Evolutionary conservation across 2,113 vertebrate genomes (phyloP).

Genomic region (Leptodactylus fuscus): DNA sequence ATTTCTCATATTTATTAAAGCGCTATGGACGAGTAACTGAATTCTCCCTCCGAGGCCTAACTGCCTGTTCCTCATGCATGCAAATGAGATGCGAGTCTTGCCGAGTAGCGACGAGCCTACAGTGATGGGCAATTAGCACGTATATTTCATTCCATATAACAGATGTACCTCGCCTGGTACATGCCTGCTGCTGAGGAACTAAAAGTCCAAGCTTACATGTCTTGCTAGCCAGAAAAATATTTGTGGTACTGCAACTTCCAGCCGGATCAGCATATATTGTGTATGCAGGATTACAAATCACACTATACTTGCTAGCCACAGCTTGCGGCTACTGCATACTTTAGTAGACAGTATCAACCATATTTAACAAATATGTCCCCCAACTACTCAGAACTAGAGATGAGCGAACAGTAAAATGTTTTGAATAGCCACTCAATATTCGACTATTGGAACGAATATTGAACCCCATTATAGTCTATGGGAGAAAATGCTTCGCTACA

Average conservation of each 20-base stretch:
- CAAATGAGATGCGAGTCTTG: constrained; percentile 38
- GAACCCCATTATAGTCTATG: no score
- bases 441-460: no score
- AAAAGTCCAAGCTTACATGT: not conserved
- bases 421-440: no score
- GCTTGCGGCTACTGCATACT: not conserved
- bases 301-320: not conserved
- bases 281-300: not conserved
- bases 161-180: not conserved
- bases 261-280: not conserved
- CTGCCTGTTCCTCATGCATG: constrained; percentile 42
- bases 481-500: no score
- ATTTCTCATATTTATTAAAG: constrained; percentile 59
- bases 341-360: no score
- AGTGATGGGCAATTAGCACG: constrained; percentile 46
- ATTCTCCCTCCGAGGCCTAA: constrained; percentile 45
- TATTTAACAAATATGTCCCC: no score
- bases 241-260: not conserved
- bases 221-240: not conserved
- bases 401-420: no score
- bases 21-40: constrained; percentile 57
- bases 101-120: not conserved
- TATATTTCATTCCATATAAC: constrained; percentile 22
- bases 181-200: not conserved
- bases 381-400: no score